Percentiles rank a stretch among this genome's conserved stretches.
Evolutionary conservation across 2,888 invertebrate species (phyloP).

Genomic region (Phragmatobia fuliginosa): DNA sequence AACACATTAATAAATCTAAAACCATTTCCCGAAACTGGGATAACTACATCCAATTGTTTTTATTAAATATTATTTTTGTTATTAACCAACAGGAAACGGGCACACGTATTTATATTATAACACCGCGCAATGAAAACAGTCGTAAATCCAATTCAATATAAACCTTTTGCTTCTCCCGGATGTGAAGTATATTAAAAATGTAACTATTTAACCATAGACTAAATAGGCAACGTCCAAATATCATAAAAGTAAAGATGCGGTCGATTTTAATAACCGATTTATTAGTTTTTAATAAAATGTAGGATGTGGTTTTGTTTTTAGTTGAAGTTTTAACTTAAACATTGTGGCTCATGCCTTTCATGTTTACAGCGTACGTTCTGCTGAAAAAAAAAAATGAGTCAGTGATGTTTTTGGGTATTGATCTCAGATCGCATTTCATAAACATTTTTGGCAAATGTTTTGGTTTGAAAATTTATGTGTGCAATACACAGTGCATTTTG

Average conservation of each 20-base stretch:
- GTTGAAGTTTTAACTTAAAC: conserved; percentile 62
- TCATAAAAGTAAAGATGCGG: conserved; percentile 71
- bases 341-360: conserved; percentile 63
- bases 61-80: conserved; percentile 78
- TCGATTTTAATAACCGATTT: conserved; percentile 71
- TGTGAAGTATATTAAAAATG: conserved; percentile 80
- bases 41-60: conserved; percentile 76
- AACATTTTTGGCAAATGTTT: conserved; percentile 26
- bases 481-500: conserved; percentile 2
- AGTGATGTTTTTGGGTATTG: conserved; percentile 51
- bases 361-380: conserved; percentile 56
- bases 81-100: conserved; percentile 81
- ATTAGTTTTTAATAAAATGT: conserved; percentile 72
- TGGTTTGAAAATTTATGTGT: background rate
- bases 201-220: conserved; percentile 77
- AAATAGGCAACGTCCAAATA: conserved; percentile 70
- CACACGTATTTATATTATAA: conserved; percentile 82
- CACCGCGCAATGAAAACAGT: conserved; percentile 84
- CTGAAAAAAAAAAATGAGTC: conserved; percentile 51
- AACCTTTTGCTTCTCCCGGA: conserved; percentile 75
- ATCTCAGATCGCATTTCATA: conserved; percentile 40
- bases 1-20: conserved; percentile 40
- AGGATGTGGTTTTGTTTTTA: conserved; percentile 77
- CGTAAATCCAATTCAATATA: conserved; percentile 84
- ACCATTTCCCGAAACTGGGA: conserved; percentile 51